These are phyloP conservation scores for Apodemia mormo DNA, from an alignment of 2,888 invertebrate species.

Conservation along the genomic window DNA sequence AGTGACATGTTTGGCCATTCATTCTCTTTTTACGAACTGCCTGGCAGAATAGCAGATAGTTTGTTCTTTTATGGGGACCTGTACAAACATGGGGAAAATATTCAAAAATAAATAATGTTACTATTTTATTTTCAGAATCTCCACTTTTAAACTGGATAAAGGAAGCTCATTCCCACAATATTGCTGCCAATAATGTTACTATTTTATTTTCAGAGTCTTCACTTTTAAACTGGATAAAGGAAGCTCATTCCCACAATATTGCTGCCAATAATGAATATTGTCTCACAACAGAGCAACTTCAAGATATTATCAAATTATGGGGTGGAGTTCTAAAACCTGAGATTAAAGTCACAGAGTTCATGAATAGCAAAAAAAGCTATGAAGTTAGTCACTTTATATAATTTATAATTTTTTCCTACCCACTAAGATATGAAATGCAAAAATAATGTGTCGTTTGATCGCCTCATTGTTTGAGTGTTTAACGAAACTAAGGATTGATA, in stretches of 20 bases:
- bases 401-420: too few relatives aligned
- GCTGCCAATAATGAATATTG: slow-evolving; percentile 64
- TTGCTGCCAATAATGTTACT: slow-evolving; percentile 52
- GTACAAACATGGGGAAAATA: too few relatives aligned
- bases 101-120: background rate
- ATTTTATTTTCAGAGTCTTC: slow-evolving; percentile 44
- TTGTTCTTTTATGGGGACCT: too few relatives aligned
- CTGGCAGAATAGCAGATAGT: too few relatives aligned
- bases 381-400: slow-evolving; percentile 76
- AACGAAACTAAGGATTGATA: too few relatives aligned
- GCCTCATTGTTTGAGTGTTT: too few relatives aligned
- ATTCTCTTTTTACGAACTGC: too few relatives aligned
- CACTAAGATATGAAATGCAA: too few relatives aligned
- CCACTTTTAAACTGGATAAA: slow-evolving; percentile 55
- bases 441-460: too few relatives aligned
- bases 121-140: slow-evolving; percentile 42
- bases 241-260: slow-evolving; percentile 52
- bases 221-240: slow-evolving; percentile 53
- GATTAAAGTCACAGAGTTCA: slow-evolving; percentile 84
- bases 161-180: slow-evolving; percentile 48
- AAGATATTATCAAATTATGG: slow-evolving; percentile 55
- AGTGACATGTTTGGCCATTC: too few relatives aligned
- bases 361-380: slow-evolving; percentile 91
- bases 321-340: slow-evolving; percentile 56
- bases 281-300: slow-evolving; percentile 61